These are phyloP conservation scores for Prunella strophiata DNA, from an alignment of 2,797 vertebrate species.

Conservation along the genomic window DNA sequence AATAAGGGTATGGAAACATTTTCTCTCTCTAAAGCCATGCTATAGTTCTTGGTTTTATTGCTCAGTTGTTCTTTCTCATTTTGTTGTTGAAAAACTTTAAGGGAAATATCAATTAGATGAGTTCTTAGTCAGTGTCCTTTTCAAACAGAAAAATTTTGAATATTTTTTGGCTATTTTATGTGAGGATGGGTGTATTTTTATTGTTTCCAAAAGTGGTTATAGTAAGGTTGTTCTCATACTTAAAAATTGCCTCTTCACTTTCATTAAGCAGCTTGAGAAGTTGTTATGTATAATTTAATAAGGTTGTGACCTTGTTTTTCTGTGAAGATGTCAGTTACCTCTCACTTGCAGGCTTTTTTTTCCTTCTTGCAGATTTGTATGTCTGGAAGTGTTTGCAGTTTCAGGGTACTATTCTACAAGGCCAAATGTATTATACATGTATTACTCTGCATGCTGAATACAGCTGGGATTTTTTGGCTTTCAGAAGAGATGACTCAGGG, in stretches of 20 bases:
- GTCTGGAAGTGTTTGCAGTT: neutral
- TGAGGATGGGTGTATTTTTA: neutral
- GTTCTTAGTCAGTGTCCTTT: neutral
- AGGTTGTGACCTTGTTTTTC: neutral
- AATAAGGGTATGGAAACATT: neutral
- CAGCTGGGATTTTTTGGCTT: constrained; percentile 1
- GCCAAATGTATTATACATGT: neutral
- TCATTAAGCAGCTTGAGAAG: neutral
- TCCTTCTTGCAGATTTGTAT: neutral
- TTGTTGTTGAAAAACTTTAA: neutral
- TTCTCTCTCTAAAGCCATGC: neutral
- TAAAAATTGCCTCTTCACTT: neutral
- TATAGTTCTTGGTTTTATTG: neutral
- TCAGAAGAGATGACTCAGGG: neutral
- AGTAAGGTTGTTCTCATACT: neutral
- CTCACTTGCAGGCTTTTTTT: neutral
- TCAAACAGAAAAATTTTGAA: neutral
- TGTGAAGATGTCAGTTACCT: neutral
- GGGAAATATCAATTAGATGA: neutral
- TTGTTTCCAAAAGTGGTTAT: neutral
- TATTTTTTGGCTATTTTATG: neutral
- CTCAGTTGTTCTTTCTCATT: neutral
- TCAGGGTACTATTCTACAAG: neutral
- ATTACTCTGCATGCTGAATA: neutral
- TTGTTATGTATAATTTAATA: neutral